Evolutionary conservation across 2,113 vertebrate genomes (phyloP), one percentile per base, ranked within the genome.

Genomic region (Ranitomeya imitator): DNA sequence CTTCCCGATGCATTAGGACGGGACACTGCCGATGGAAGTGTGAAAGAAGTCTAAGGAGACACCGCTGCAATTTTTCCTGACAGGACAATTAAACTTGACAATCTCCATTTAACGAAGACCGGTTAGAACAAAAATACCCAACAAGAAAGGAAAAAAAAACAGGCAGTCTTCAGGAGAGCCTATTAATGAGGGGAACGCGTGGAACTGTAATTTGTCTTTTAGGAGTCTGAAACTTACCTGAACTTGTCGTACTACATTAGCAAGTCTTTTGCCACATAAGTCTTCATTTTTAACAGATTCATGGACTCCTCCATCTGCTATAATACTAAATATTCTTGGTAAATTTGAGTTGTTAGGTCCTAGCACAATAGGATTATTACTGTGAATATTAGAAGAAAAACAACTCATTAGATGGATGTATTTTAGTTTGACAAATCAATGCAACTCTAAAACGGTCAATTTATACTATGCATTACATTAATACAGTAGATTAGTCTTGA

Each of bases 221-320:
- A 23, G n/a, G 16, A n/a, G 60, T 1, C 31, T 57, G 60, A 26
- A 63, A 71, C 90, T 92, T 86, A 96, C 99, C 97, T 99, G 98
- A 86, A 99, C 99, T 96, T 99, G 98, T 90, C 97, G 97, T 93
- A 99, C 95, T 69, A 99, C 99, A 2, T 98, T 99, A 21, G 97
- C 97, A 94, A 99, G 90, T 71, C 98, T 94, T 91, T 98, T 98
- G 94, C 96, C 98, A 94, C 98, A 99, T 0, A 96, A 94, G 86
- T 98, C 97, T 93, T 98, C 97, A 0, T 95, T 95, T 91, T 99
- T 99, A 71, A 99, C 94, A 0, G 98, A 98, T 92, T 99, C 99
- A 0, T 96, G 97, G 16, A 96, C 95, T 54, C 99, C 96, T 4
- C 98, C 97, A 23, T 99, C 97, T 0, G 99, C 98, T 87, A 99